These are phyloP conservation scores for Scytalopus superciliaris DNA, from an alignment of 2,113 vertebrate genomes.

Conservation along the genomic window DNA sequence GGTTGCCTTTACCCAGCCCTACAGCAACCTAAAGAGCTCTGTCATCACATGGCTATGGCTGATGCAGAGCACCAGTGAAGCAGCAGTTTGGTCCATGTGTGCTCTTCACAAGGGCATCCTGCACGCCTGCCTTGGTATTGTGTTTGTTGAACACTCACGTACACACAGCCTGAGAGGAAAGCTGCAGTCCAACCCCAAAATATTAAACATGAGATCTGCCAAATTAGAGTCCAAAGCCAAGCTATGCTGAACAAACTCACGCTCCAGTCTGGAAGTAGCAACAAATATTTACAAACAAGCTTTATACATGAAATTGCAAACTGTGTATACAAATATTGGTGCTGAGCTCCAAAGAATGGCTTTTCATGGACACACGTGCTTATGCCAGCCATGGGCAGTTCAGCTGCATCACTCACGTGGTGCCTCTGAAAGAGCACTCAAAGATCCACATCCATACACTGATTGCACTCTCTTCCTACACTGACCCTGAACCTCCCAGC, in stretches of 20 bases:
- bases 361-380: background rate
- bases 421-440: too few relatives aligned
- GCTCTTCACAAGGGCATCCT: background rate
- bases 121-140: rapidly evolving
- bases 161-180: background rate
- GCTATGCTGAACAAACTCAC: background rate
- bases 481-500: background rate
- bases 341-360: background rate
- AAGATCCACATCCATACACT: background rate
- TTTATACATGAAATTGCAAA: background rate
- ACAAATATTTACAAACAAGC: background rate
- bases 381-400: background rate
- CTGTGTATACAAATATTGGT: background rate
- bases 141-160: background rate
- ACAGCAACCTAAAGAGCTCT: background rate
- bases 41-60: background rate
- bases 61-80: background rate
- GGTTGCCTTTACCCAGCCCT: background rate
- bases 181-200: background rate
- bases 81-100: background rate
- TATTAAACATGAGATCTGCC: background rate
- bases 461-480: background rate
- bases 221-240: background rate
- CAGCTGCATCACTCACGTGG: background rate
- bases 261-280: background rate